These are phyloP conservation scores for Acholoe squamosa DNA, from an alignment of 2,888 invertebrate genomes.

Conservation along the genomic window DNA sequence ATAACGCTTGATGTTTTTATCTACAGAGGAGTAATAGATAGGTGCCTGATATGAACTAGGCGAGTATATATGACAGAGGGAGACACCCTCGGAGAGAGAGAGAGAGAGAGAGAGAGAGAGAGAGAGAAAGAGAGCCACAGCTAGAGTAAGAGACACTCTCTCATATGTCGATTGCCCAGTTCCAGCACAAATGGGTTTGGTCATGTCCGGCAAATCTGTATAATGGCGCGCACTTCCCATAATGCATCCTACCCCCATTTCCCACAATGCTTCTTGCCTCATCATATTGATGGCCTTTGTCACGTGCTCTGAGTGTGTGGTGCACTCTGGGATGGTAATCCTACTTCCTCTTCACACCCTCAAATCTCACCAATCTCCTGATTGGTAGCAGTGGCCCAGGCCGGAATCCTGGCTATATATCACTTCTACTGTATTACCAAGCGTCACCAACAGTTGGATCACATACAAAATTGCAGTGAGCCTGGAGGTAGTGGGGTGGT, in stretches of 20 bases:
- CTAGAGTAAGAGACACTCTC: not conserved
- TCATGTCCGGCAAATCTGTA: not conserved
- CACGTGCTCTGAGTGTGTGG: slow-evolving; percentile 36
- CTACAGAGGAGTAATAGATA: too few relatives aligned
- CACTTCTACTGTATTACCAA: not conserved
- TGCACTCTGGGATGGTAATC: not conserved
- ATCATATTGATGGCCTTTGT: slow-evolving; percentile 57
- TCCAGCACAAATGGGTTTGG: not conserved
- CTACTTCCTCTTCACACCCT: not conserved
- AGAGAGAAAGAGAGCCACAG: not conserved
- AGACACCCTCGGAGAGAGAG: too few relatives aligned
- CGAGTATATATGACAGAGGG: too few relatives aligned
- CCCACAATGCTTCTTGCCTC: slow-evolving; percentile 36
- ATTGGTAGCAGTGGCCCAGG: too few relatives aligned
- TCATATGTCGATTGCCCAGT: not conserved
- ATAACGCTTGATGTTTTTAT: too few relatives aligned
- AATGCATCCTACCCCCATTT: too few relatives aligned
- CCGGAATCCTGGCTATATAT: not conserved
- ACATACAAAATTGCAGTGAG: not conserved
- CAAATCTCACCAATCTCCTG: not conserved
- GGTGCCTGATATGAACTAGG: not conserved
- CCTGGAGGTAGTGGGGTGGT: too few relatives aligned
- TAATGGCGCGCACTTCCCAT: not conserved
- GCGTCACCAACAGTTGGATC: not conserved
- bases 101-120: too few relatives aligned